A percentile compares a stretch with the other conserved stretches of the same genome.
Conservation (phyloP, 2,797 vertebrate species). For the Novumbra hubbsi region DNA sequence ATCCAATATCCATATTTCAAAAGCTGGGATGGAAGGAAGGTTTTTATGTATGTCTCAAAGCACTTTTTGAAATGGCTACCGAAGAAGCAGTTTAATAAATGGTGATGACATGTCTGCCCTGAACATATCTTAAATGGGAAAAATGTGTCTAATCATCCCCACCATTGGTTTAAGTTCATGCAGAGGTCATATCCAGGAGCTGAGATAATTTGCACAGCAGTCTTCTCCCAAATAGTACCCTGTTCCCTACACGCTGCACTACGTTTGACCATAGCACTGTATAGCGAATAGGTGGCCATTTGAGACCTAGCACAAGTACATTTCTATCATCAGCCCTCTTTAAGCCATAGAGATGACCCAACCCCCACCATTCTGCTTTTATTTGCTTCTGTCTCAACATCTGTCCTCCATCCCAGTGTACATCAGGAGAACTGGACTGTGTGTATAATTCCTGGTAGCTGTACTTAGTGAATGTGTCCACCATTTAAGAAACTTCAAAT, state of each 20-base stretch:
- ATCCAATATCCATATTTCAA: conserved; percentile 26
- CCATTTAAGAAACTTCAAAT: conserved; percentile 82
- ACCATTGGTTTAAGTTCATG: conserved; percentile 10
- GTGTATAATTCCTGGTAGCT: conserved; percentile 83
- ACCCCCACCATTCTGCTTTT: not conserved
- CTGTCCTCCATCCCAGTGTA: conserved; percentile 52
- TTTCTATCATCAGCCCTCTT: not conserved
- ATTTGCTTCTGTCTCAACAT: not conserved
- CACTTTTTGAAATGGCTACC: conserved; percentile 46
- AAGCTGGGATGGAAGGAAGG: conserved; percentile 28
- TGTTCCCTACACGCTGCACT: not conserved
- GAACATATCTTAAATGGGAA: conserved; percentile 17
- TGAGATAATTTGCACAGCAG: not conserved
- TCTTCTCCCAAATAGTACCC: not conserved
- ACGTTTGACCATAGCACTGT: not conserved
- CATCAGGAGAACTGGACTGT: conserved; percentile 72
- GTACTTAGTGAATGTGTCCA: conserved; percentile 87
- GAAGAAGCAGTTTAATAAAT: conserved; percentile 40
- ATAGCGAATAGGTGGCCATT: not conserved
- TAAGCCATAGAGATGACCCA: not conserved
- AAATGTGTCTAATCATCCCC: not conserved
- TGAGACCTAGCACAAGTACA: not conserved
- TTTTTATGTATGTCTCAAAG: conserved; percentile 39
- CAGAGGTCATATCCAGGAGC: not conserved
- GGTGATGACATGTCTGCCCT: conserved; percentile 25